Conservation (phyloP, 2,797 vertebrate genomes). For the Buceros bicornis region DNA sequence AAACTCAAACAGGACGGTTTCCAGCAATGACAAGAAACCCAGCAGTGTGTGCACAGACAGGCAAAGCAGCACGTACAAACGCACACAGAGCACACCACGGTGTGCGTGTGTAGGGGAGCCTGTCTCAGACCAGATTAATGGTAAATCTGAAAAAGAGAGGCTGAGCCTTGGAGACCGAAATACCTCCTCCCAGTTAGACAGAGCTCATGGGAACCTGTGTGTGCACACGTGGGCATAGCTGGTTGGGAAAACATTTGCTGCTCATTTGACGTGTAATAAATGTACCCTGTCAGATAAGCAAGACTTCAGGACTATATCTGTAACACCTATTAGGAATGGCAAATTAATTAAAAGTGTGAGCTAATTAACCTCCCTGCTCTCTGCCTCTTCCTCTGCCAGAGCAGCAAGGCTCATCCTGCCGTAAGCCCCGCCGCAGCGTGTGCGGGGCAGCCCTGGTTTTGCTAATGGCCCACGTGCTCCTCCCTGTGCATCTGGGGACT, state of each 20-base stretch:
- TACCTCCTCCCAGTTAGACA: not conserved
- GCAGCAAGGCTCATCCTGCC: not conserved
- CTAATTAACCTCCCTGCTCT: not conserved
- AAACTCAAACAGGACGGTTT: not conserved
- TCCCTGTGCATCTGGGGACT: not conserved
- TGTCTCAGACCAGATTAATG: not conserved
- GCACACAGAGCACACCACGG: not conserved
- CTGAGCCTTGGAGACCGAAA: not conserved
- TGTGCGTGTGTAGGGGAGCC: not conserved
- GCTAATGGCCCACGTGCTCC: not conserved
- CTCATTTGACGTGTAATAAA: not conserved
- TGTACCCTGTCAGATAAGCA: not conserved
- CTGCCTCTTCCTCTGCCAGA: not conserved
- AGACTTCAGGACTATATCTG: not conserved
- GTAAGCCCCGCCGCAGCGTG: not conserved
- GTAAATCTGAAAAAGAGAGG: not conserved
- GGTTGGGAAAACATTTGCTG: not conserved
- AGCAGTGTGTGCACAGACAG: fast-evolving
- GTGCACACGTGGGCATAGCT: not conserved
- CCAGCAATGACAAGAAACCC: not conserved
- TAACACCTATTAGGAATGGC: not conserved
- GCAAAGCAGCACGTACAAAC: too few species aligned
- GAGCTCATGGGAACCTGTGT: not conserved
- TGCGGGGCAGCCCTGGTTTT: not conserved
- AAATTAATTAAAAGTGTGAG: conserved; percentile 37